Conservation (phyloP, 2,113 vertebrate species). For the Motacilla alba region DNA sequence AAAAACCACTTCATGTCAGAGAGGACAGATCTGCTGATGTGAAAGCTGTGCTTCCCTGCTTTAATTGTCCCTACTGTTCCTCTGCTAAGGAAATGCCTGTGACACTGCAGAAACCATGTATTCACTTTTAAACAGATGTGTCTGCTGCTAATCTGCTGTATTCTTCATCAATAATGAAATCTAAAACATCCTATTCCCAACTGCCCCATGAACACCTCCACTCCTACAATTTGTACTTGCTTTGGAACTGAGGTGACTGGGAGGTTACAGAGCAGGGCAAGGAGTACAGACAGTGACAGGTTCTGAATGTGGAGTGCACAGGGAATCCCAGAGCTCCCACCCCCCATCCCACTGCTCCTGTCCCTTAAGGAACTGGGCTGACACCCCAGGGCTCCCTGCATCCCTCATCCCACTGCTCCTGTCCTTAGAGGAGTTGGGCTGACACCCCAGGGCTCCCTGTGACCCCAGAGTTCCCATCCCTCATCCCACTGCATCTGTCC, state of each 20-base stretch:
- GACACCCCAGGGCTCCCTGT: too few relatives aligned
- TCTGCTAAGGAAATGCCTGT: background rate
- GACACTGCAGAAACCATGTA: background rate
- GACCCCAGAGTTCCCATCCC: too few relatives aligned
- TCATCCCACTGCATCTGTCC: too few relatives aligned
- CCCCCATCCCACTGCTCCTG: conserved; percentile 29
- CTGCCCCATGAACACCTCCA: background rate
- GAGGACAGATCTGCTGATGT: background rate
- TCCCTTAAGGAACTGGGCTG: conserved; percentile 57
- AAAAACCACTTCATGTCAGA: background rate
- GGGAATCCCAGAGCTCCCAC: background rate
- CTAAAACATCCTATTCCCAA: background rate
- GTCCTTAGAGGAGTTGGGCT: too few relatives aligned
- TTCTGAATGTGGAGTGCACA: conserved; percentile 8
- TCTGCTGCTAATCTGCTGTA: background rate
- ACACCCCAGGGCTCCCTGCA: conserved; percentile 41
- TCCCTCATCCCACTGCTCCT: too few relatives aligned
- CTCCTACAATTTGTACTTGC: background rate
- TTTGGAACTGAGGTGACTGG: background rate
- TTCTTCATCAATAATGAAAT: background rate
- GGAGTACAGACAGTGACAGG: background rate
- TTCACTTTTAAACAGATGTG: background rate
- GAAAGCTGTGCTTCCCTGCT: background rate
- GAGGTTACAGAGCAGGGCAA: background rate
- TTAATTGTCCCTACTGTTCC: background rate